Percentiles rank a stretch among this genome's conserved stretches.
phyloP scores from a whole-genome alignment of 53 echinoderm and acorn worm species.

The Crossaster papposus region DNA sequence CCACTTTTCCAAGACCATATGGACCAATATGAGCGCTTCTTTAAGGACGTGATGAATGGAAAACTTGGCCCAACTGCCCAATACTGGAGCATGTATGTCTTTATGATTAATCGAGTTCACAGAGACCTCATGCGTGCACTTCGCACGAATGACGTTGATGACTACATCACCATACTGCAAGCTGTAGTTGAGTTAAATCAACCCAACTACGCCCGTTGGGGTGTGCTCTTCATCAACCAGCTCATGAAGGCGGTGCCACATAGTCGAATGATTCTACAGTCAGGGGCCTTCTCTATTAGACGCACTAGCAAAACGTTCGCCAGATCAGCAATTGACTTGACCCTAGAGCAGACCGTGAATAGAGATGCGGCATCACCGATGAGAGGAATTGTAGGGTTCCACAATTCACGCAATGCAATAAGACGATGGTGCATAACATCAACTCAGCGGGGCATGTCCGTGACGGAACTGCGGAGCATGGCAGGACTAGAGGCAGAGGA shows the following conservation, averaged over 20 bases:
- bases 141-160: constrained; percentile 45
- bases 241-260: constrained; percentile 2
- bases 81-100: constrained; percentile 63
- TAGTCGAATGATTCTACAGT: constrained; percentile 24
- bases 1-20: constrained; percentile 55
- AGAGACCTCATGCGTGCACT: constrained; percentile 58
- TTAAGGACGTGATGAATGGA: constrained; percentile 61
- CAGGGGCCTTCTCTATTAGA: constrained; percentile 68
- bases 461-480: constrained; percentile 66
- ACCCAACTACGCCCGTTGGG: constrained; percentile 84
- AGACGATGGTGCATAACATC: constrained; percentile 73
- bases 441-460: constrained; percentile 72
- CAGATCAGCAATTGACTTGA: constrained; percentile 70
- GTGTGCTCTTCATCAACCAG: constrained; percentile 63
- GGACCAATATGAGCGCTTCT: constrained; percentile 64
- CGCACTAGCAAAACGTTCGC: constrained; percentile 52
- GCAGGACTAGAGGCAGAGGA: constrained; percentile 40
- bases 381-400: constrained; percentile 70
- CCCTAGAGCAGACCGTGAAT: constrained; percentile 74
- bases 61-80: constrained; percentile 66
- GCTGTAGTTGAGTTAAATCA: constrained; percentile 62
- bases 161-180: constrained; percentile 62
- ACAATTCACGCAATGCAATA: constrained; percentile 67
- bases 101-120: too few relatives aligned
- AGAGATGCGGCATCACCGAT: constrained; percentile 80